Conservation (phyloP, 2,888 invertebrate genomes). For the Stenichneumon culpator region DNA sequence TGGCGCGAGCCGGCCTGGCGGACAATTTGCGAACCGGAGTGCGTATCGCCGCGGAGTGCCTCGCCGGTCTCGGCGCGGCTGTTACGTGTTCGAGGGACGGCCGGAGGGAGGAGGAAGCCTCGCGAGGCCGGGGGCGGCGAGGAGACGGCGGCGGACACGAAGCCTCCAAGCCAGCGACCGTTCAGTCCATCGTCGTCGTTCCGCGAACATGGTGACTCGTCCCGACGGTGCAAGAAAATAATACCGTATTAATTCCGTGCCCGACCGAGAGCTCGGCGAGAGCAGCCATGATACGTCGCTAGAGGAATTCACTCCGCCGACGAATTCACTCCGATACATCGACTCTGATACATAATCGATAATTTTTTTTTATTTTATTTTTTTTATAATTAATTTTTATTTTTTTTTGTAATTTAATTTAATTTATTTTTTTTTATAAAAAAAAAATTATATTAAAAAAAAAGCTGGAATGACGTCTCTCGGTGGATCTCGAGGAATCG, state of each 20-base stretch:
- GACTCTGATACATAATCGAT: not conserved
- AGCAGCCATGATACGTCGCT: not conserved
- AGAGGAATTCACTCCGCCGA: not conserved
- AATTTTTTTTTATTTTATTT: no score
- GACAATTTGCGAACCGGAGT: constrained; percentile 3
- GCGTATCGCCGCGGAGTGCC: no score
- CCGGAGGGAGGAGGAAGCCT: not conserved
- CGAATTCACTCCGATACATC: not conserved
- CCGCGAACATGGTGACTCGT: constrained; percentile 22
- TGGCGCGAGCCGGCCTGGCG: constrained; percentile 70
- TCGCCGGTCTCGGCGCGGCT: constrained; percentile 1
- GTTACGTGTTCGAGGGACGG: constrained; percentile 25
- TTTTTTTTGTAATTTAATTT: no score
- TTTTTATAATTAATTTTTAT: not conserved
- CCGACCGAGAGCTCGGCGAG: no score
- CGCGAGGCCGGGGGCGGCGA: not conserved
- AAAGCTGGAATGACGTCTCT: constrained; percentile 77
- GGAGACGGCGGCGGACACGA: not conserved
- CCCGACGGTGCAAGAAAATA: not conserved
- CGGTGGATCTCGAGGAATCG: constrained; percentile 45
- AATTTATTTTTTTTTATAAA: no score
- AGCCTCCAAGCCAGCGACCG: not conserved
- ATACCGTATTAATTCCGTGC: no score
- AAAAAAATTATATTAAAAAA: not conserved
- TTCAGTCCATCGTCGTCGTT: constrained; percentile 42